These are phyloP conservation scores for Parus major DNA, from an alignment of 2,113 vertebrate species.

Conservation along the genomic window DNA sequence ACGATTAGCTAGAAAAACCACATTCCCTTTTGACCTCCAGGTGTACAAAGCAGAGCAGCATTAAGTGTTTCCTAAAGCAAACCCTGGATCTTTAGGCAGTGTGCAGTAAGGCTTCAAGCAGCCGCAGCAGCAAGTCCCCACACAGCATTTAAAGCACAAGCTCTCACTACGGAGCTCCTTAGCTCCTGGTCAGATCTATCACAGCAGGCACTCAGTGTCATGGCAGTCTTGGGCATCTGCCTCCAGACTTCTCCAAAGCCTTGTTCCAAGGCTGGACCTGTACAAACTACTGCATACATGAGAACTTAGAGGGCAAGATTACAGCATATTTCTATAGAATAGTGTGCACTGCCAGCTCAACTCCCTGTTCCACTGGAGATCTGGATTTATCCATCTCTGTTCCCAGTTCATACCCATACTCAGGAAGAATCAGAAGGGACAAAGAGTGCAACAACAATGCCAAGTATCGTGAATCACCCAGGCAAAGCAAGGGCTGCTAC, in stretches of 20 bases:
- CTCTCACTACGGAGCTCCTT: fast-evolving
- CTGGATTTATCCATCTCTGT: background rate
- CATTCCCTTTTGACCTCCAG: background rate
- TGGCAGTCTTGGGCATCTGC: background rate
- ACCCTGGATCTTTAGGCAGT: background rate
- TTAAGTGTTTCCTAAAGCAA: background rate
- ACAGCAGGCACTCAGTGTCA: background rate
- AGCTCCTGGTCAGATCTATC: background rate
- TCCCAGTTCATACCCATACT: background rate
- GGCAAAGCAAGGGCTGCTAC: background rate
- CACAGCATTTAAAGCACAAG: background rate
- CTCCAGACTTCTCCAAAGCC: background rate
- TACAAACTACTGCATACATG: fast-evolving
- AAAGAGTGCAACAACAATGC: background rate
- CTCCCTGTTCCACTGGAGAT: background rate
- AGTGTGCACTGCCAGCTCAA: background rate
- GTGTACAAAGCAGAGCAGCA: background rate
- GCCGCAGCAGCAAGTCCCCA: background rate
- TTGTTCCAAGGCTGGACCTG: background rate
- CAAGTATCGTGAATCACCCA: background rate
- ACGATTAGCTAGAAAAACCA: background rate
- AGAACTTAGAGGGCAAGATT: background rate
- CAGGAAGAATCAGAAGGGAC: background rate
- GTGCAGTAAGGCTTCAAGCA: background rate
- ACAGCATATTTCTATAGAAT: background rate